These are phyloP conservation scores for Aethes cnicana DNA, from an alignment of 2,888 invertebrate species.

Conservation along the genomic window DNA sequence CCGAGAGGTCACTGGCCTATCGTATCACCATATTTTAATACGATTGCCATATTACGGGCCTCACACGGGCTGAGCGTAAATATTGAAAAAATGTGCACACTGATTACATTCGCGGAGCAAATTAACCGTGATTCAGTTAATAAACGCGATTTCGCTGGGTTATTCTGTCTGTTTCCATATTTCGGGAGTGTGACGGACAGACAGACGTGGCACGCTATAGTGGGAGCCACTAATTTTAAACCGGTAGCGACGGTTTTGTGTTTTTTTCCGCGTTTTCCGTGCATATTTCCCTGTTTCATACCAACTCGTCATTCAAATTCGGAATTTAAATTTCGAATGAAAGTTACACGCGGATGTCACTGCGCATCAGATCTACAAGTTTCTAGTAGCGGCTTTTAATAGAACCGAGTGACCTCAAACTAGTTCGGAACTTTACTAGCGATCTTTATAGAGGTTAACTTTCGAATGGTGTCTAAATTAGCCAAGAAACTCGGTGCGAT, in stretches of 20 bases:
- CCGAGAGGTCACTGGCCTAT: constrained; percentile 27
- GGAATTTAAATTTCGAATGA: constrained; percentile 6
- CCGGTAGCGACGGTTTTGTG: constrained; percentile 24
- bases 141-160: constrained; percentile 16
- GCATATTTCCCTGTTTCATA: no score
- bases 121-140: not conserved
- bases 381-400: constrained; percentile 1
- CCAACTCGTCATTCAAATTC: no score
- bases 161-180: constrained; percentile 20
- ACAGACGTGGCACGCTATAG: constrained; percentile 30
- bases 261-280: no score
- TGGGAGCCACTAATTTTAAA: constrained; percentile 26
- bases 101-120: not conserved
- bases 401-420: constrained; percentile 4
- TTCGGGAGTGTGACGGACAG: constrained; percentile 27
- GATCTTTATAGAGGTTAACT: not conserved
- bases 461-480: not conserved
- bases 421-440: not conserved
- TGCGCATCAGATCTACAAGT: not conserved
- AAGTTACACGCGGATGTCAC: not conserved
- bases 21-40: constrained; percentile 28
- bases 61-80: constrained; percentile 11
- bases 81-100: constrained; percentile 6
- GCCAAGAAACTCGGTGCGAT: no score
- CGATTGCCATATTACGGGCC: constrained; percentile 10